Percentiles rank a stretch among this genome's conserved stretches.
Conservation (phyloP, 1,140 invertebrate genomes). For the Microplitis mediator region DNA sequence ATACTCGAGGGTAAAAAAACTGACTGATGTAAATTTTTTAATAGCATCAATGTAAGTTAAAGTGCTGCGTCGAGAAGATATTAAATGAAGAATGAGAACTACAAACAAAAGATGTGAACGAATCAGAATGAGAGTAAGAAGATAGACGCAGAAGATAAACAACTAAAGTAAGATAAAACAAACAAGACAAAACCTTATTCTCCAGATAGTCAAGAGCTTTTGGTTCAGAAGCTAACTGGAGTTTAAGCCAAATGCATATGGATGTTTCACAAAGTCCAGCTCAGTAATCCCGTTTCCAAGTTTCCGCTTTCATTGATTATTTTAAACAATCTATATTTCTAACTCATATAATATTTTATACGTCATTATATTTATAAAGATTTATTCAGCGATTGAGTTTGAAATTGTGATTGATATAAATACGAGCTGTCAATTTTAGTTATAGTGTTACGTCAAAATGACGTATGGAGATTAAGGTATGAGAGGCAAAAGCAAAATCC, state of each 20-base stretch:
- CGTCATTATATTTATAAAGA: too few species aligned
- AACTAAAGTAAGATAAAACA: not conserved
- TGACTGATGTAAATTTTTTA: too few species aligned
- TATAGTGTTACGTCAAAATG: not conserved
- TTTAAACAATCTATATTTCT: too few species aligned
- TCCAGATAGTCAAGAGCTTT: not conserved
- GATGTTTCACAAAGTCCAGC: not conserved
- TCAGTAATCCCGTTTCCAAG: not conserved
- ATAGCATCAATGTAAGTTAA: too few species aligned
- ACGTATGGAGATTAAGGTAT: not conserved
- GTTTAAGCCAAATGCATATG: slow-evolving; percentile 1
- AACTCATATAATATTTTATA: too few species aligned
- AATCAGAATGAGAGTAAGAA: not conserved
- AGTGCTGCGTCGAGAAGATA: too few species aligned
- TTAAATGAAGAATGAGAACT: too few species aligned
- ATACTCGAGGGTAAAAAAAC: too few species aligned
- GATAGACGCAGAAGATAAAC: not conserved
- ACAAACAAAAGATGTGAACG: too few species aligned
- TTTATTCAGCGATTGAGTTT: too few species aligned
- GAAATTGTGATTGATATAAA: too few species aligned
- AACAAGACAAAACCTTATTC: not conserved
- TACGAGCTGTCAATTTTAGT: not conserved
- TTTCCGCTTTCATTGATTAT: not conserved
- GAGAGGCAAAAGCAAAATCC: not conserved
- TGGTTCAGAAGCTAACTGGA: not conserved